Conservation (phyloP, 2,888 invertebrate species). For the Dicranocentrus wangi region DNA sequence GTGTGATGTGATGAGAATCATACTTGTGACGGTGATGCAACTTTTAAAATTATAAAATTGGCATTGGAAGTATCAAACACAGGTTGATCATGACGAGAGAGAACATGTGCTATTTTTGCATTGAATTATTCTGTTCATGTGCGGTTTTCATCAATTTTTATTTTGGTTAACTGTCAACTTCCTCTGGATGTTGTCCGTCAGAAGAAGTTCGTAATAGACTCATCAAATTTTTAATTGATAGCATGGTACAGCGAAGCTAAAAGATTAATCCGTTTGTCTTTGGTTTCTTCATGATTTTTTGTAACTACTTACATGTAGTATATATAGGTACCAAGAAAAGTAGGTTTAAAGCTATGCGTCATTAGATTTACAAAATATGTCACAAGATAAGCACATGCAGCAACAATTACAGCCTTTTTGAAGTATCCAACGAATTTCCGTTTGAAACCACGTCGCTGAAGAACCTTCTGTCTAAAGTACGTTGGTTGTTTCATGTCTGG, state of each 20-base stretch:
- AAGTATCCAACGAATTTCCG: slow-evolving; percentile 27
- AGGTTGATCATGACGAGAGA: no score
- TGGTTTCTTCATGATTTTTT: no score
- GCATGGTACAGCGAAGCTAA: background rate
- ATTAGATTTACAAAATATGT: slow-evolving; percentile 21
- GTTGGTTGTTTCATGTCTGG: slow-evolving; percentile 30
- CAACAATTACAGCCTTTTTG: slow-evolving; percentile 38
- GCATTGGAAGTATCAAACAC: no score
- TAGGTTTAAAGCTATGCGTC: background rate
- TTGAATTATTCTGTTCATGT: no score
- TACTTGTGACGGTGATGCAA: no score
- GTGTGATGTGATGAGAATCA: no score
- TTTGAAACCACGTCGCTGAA: slow-evolving; percentile 6
- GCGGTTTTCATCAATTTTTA: no score
- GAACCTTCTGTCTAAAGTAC: background rate
- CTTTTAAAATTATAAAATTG: no score
- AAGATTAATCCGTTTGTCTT: background rate
- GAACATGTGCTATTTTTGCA: no score
- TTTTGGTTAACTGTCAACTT: no score
- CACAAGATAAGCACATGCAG: slow-evolving; percentile 43
- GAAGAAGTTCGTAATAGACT: no score
- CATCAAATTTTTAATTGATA: background rate
- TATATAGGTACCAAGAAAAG: background rate
- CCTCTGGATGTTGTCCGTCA: no score
- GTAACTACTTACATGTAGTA: background rate